Evolutionary conservation across 2,888 invertebrate species (phyloP), one percentile per base, ranked within the genome.

Genomic region (Crocallis elinguaria): DNA sequence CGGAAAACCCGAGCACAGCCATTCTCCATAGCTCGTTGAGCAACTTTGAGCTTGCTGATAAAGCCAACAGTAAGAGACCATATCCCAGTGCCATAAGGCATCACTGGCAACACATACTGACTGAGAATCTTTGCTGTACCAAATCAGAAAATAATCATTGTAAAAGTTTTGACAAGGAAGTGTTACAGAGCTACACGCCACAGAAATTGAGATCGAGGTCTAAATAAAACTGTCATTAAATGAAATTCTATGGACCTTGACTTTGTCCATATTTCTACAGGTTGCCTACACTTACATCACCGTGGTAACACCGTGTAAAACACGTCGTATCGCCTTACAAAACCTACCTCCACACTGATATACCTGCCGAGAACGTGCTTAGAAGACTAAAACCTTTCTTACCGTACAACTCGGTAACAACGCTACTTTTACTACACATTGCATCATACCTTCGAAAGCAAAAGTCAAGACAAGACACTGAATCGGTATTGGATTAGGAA

Each of bases 241-340:
- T 80, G 79, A 82, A 83, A 82, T 73, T 74, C 58, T 61, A 57
- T 43, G 58, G 70, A 80, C 86, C 86, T 86, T 86, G 86, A 85
- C 86, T 81, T 81, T 86, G 85, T 75, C 69, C 72, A 66, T 76
- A 67, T 79, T 83, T 77, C 69, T 66, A 65, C 70, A 69, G 62
- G 59, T 67, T 53, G 38, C 16, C 8, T 17, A 38, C 60, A 46
- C 69, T 86, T 84, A 82, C 83, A 76, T 80, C 77, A 83, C 63
- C 59, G 44, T 58, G 66, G 75, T 76, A 78, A 76, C 66, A 61
- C 56, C 36, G 57, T 61, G 59, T 73, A 58, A 54, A 62, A 74
- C 82, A 79, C 77, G 77, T 77, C 63, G 69, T 69, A 69, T 73
- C 73, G 65, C 62, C 75, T 83, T 82, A 81, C 83, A 75, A 80